A percentile compares a stretch with the other conserved stretches of the same genome.
Conservation (phyloP, 2,797 vertebrate species). For the Oreonectes daqikongensis region DNA sequence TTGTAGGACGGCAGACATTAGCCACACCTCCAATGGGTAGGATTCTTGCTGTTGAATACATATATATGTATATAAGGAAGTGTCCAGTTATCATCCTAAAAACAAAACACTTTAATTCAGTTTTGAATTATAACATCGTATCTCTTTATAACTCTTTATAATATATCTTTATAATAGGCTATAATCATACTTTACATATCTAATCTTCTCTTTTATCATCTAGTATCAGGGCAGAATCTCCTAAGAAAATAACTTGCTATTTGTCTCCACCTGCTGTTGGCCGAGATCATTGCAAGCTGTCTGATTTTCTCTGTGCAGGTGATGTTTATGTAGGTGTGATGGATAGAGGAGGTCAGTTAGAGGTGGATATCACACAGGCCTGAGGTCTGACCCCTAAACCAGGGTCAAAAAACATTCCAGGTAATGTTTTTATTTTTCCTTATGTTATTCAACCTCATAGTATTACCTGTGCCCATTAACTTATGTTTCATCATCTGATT, state of each 20-base stretch:
- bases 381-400: constrained; percentile 89
- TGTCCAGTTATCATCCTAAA: too few species aligned
- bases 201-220: background rate
- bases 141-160: too few species aligned
- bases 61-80: too few species aligned
- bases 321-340: constrained; percentile 89
- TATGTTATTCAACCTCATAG: background rate
- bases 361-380: constrained; percentile 95
- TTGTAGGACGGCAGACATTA: constrained; percentile 94
- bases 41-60: too few species aligned
- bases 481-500: background rate
- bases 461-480: background rate
- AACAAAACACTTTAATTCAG: too few species aligned
- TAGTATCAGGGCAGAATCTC: background rate
- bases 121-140: too few species aligned
- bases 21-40: constrained; percentile 96
- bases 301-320: constrained; percentile 71
- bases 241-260: constrained; percentile 35
- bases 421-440: too few species aligned
- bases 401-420: constrained; percentile 91
- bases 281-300: constrained; percentile 37
- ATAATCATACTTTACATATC: too few species aligned
- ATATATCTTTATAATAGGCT: background rate
- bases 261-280: constrained; percentile 71
- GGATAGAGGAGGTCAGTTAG: constrained; percentile 91